Evolutionary conservation across 2,113 vertebrate genomes (phyloP).

Genomic region (Morone chrysops): DNA sequence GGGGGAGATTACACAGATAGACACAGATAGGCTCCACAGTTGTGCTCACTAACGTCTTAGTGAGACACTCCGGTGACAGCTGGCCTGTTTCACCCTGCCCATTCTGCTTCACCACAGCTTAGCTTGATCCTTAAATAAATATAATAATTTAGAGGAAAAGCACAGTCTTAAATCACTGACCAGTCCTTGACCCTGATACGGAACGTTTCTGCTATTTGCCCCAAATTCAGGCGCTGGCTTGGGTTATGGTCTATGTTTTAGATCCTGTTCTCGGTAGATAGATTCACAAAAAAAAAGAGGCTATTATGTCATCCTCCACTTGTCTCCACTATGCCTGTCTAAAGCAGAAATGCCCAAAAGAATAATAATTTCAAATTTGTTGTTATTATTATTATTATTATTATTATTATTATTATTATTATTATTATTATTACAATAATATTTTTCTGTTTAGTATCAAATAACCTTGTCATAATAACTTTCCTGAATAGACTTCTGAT

Average conservation of each 20-base stretch:
- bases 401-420: too few species aligned
- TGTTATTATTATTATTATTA: too few species aligned
- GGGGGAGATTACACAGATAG: constrained; percentile 45
- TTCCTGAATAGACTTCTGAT: too few species aligned
- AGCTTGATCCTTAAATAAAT: constrained; percentile 58
- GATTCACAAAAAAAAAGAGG: background rate
- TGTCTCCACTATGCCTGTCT: too few species aligned
- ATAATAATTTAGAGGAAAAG: constrained; percentile 46
- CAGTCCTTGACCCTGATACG: constrained; percentile 43
- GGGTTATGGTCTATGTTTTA: background rate
- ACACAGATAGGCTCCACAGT: constrained; percentile 37
- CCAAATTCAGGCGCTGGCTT: constrained; percentile 1
- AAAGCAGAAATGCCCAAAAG: too few species aligned
- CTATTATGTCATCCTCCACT: too few species aligned
- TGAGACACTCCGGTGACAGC: constrained; percentile 46
- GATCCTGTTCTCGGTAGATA: background rate
- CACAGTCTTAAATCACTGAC: constrained; percentile 50
- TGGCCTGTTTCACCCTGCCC: constrained; percentile 48
- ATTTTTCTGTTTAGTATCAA: too few species aligned
- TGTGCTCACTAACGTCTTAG: constrained; percentile 6
- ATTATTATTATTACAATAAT: too few species aligned
- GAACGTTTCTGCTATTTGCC: constrained; percentile 13
- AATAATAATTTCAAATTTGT: too few species aligned
- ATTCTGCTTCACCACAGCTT: constrained; percentile 34
- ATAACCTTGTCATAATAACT: too few species aligned